Base-by-base conservation (phyloP, 2,888 invertebrate species). In the Drosophila fulvimacula region DNA sequence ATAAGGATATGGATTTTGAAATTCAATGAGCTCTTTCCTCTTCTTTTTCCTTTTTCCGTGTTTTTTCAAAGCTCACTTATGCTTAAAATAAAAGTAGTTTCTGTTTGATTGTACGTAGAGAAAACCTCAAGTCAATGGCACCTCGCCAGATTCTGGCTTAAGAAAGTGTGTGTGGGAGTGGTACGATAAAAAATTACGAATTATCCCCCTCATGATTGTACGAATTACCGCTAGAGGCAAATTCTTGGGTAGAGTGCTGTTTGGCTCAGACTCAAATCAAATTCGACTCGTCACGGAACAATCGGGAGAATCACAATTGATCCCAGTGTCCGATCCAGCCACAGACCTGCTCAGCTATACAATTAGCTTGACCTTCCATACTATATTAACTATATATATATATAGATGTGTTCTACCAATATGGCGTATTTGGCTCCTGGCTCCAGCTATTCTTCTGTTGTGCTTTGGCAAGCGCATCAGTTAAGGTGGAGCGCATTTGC, bases 401-500 rank as follows among this genome's bases (percentile, higher is more conserved):
- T 32, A 34, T 21, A 39, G 15, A 39, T 51, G 3, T 34, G 38
- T n/a, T 76, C 76, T 88, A 91, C 91, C 92, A 91, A 77, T 91
- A 91, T 10, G 92, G 91, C 56, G 90, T 90, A 51, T 67, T 58
- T 9, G 84, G 61, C 53, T 85, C 89, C 44, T 74, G 74, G 48
- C 3, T 46, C 32, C 21, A 19, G 17, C 68, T 74, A 57, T 55
- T 72, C 30, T 74, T 67, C 27, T 80, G 65, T 11, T 82, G 77
- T 5, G 70, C 83, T 62, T 84, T 86, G 51, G 88, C 82, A 56
- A 92, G 61, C 30, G 92, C 92, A 68, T 88, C 89, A 34, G 90
- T 88, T 48, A 92, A 72, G 11, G 88, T 81, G 32, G 92, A 89
- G 44, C 83, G 81, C 57, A 83, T 64, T 73, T 89, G 88, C 66